phyloP scores from a whole-genome alignment of 2,888 invertebrate genomes.

The Bibio marci region DNA sequence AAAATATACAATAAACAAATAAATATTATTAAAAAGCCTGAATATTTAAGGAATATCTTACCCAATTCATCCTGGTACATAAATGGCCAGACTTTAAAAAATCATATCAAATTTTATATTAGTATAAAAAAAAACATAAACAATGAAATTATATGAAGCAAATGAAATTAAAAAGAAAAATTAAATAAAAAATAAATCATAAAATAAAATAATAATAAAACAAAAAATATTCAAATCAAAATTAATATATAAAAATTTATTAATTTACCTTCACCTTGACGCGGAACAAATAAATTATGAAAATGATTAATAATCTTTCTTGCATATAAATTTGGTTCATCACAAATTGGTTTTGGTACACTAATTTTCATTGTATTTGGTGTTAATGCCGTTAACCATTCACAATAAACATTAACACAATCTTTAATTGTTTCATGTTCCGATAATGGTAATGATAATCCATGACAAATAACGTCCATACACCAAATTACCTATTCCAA shows the following conservation, averaged over 20 bases:
- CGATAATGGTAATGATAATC: conserved; percentile 70
- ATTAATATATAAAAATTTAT: conserved; percentile 3
- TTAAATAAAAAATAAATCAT: conserved; percentile 3
- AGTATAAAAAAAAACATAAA: conserved; percentile 3
- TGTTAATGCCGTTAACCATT: conserved; percentile 83
- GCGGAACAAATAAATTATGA: conserved; percentile 85
- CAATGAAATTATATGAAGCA: not conserved
- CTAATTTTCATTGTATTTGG: conserved; percentile 51
- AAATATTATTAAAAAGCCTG: no score
- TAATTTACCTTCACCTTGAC: conserved; percentile 76
- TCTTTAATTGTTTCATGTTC: conserved; percentile 92
- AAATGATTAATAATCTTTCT: conserved; percentile 82
- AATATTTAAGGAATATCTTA: no score
- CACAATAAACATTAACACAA: conserved; percentile 92
- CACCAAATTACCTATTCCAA: conserved; percentile 63
- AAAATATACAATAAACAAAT: no score
- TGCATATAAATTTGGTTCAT: conserved; percentile 80
- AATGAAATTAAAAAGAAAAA: conserved; percentile 2
- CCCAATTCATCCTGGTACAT: conserved; percentile 75
- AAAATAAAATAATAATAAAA: not conserved
- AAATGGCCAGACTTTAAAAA: conserved; percentile 77
- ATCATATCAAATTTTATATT: conserved; percentile 17
- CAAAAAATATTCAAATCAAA: conserved; percentile 2
- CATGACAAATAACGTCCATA: conserved; percentile 77
- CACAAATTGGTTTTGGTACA: conserved; percentile 74